Conservation (phyloP, 2,888 invertebrate genomes). For the Alcis repandata region DNA sequence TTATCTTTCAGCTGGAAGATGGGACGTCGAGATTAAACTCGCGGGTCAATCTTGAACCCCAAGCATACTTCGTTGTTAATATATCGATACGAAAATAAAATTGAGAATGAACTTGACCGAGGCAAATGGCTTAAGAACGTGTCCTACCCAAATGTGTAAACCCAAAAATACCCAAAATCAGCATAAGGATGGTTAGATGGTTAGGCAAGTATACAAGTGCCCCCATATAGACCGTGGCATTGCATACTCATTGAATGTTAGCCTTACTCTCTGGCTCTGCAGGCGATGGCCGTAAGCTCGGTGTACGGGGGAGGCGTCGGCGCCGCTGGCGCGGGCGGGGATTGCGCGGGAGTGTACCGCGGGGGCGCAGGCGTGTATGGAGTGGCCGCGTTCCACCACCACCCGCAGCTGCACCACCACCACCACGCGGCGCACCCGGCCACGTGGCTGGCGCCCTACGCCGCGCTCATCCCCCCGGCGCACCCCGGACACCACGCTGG, state of each 20-base stretch:
- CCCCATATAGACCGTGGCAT: conserved; percentile 34
- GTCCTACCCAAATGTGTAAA: too few species aligned
- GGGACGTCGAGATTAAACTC: neutral
- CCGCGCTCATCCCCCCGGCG: conserved; percentile 75
- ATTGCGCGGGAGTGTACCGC: conserved; percentile 80
- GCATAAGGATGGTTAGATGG: too few species aligned
- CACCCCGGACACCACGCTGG: conserved; percentile 73
- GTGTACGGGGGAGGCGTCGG: conserved; percentile 77
- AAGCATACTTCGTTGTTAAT: neutral
- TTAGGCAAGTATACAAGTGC: conserved; percentile 21
- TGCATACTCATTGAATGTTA: conserved; percentile 47
- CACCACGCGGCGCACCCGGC: conserved; percentile 78
- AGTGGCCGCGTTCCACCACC: conserved; percentile 79
- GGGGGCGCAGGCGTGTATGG: conserved; percentile 78
- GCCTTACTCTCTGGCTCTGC: conserved; percentile 45
- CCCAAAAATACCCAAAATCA: too few species aligned
- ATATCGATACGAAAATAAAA: neutral
- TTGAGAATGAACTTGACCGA: neutral
- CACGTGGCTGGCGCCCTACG: conserved; percentile 82
- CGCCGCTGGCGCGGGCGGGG: conserved; percentile 70
- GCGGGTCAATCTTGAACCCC: neutral
- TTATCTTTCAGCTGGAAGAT: too few species aligned
- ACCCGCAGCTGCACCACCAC: conserved; percentile 79
- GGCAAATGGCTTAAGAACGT: too few species aligned
- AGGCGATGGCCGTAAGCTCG: conserved; percentile 81